Base-by-base conservation (phyloP, 2,113 vertebrate genomes). In the Mesoclemmys tuberculata region DNA sequence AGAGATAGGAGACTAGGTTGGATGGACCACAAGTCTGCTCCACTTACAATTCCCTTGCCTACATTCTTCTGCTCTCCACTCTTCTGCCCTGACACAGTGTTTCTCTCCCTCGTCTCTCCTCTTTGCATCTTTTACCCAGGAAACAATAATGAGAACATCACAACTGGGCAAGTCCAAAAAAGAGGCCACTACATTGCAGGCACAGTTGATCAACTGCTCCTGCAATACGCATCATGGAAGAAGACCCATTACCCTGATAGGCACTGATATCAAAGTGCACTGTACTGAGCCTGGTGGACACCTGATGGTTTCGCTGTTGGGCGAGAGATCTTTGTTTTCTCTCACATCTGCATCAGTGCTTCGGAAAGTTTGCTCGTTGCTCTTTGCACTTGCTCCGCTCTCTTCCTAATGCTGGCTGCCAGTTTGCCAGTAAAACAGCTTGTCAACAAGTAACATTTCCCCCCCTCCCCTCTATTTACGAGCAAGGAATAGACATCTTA, bases 401-500 rank as follows among this genome's bases (percentile, higher is more conserved):
- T 56, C 91, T 86, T 46, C 56, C 51, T 68, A 87, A n/a, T 92
- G 71, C 52, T 87, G 79, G 52, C 49, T 92, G 68, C 48, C 79
- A 84, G 31, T 78, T 94, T 92, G 81, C 80, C 84, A 87, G 56
- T 94, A 54, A 87, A 89, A 85, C 52, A 90, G 29, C 89, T 87
- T 79, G 86, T 54, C 88, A 87, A 85, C 19, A n/a, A 68, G 51
- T 58, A 89, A 38, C 16, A 52, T 46, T 80, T 3, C 16, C 13
- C n/a, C 85, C 71, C 79, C 84, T 93, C 13, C n/a, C 85, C 71
- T 75, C 84, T 93, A 64, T 97, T 96, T 96, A 85, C 52, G 90
- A 74, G 49, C 48, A 48, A 95, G 68, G 29, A 90, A 80, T n/a
- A 82, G 80, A 84, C 80, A 51, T 91, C 77, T 91, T 89, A 71